Base-by-base conservation (phyloP, 2,113 vertebrate genomes). In the Rousettus leschenaultii region DNA sequence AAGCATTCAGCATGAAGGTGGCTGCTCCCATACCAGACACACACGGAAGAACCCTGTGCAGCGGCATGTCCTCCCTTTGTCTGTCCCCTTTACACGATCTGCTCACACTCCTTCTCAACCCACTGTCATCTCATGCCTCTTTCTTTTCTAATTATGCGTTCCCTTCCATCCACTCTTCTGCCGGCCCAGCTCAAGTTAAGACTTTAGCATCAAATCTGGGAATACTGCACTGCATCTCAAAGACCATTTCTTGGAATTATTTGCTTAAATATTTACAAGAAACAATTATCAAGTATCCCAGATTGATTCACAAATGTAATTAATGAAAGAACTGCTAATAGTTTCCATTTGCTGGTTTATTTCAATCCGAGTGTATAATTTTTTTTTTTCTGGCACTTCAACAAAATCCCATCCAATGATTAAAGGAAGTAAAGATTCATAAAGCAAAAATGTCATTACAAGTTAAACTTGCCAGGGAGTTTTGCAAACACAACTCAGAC, bases 231-330 rank as follows among this genome's bases (percentile, higher is more conserved):
- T 40, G 74, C 70, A 74, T 5, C 86, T 91, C 22, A 26, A 70
- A 92, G 82, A 85, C 85, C 91, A 78, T 88, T 97, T 97, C 97
- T 97, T 89, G 94, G 97, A 97, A 97, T 94, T 93, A 75, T 74
- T 93, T 79, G 79, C 91, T 97, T 96, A 87, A 86, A 91, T 94
- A 93, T 96, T 98, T 98, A 97, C 93, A 68, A 97, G 97, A 97
- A 97, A 95, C 65, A 94, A 96, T 94, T 79, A 97, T 71, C 86
- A 51, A 96, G 78, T 95, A 83, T 96, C 95, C 88, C 86, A 43
- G 92, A 94, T 82, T 95, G 95, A 97, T 94, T 94, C 96, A 91
- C 82, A 73, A 97, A 91, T 57, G 78, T 83, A 96, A 96, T 96
- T 98, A 96, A 97, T 89, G 96, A 89, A 93, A 95, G 88, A 96